Percentiles rank a stretch among this genome's conserved stretches.
phyloP scores from a whole-genome alignment of 1,140 invertebrate species.

The Trypoxylus dichotomus region DNA sequence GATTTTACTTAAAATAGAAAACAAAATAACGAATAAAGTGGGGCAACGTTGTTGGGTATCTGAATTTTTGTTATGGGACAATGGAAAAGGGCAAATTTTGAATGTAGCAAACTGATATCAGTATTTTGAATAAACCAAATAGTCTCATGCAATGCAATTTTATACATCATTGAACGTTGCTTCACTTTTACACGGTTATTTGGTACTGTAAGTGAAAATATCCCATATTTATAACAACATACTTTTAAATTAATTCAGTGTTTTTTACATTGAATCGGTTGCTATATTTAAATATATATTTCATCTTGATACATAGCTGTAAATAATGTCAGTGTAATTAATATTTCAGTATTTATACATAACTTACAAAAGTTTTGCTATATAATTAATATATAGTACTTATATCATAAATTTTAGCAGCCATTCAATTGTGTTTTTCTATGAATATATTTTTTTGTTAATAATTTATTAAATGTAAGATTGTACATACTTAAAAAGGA shows the following conservation, averaged over 20 bases:
- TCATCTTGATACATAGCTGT: slow-evolving; percentile 8
- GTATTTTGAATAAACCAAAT: not conserved
- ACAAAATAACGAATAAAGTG: not conserved
- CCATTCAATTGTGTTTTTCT: slow-evolving; percentile 13
- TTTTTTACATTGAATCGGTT: slow-evolving; percentile 24
- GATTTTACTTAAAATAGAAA: not conserved
- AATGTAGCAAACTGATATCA: not conserved
- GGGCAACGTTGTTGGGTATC: not conserved
- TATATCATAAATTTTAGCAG: slow-evolving; percentile 14
- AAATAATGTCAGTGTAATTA: slow-evolving; percentile 21
- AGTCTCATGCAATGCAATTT: not conserved
- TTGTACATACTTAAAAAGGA: slow-evolving; percentile 4
- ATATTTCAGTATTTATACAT: slow-evolving; percentile 28
- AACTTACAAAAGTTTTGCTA: slow-evolving; percentile 1
- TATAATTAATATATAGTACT: slow-evolving; percentile 2
- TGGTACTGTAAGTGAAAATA: not conserved
- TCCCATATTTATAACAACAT: not conserved
- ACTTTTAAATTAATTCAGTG: slow-evolving; percentile 12
- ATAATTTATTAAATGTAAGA: slow-evolving; percentile 29
- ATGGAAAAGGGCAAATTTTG: too few relatives aligned
- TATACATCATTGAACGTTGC: not conserved
- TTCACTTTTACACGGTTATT: not conserved
- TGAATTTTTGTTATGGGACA: not conserved
- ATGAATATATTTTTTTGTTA: slow-evolving; percentile 24
- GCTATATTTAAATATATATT: slow-evolving; percentile 5